A percentile compares a stretch with the other conserved stretches of the same genome.
Conservation (phyloP, 35 echinoderm and acorn worm genomes). For the Heliocidaris tuberculata region DNA sequence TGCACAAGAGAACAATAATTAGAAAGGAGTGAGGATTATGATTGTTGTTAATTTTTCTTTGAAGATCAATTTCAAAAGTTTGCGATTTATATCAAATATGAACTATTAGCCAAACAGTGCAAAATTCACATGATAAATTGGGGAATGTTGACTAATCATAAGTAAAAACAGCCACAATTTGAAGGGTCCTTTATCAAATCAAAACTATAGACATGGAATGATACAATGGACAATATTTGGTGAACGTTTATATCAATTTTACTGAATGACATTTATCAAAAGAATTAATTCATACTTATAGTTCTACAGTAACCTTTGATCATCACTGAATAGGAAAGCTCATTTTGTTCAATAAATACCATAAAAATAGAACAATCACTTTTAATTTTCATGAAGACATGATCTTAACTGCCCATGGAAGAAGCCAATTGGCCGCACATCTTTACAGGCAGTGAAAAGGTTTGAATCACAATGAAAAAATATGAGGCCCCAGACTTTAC, state of each 20-base stretch:
- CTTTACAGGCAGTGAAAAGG: neutral
- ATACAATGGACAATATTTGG: neutral
- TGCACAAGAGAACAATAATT: neutral
- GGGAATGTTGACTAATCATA: neutral
- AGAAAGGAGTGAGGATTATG: neutral
- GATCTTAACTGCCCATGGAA: neutral
- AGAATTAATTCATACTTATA: neutral
- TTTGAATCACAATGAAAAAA: constrained; percentile 4
- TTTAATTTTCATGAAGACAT: neutral
- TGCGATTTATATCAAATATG: neutral
- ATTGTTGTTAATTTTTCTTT: neutral
- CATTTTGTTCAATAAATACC: constrained; percentile 42
- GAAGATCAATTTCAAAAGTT: neutral
- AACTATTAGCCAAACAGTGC: neutral
- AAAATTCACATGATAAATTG: neutral
- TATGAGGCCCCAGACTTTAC: constrained; percentile 25
- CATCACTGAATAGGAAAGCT: constrained; percentile 12
- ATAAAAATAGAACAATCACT: constrained; percentile 23
- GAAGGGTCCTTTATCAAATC: neutral
- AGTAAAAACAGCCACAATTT: neutral
- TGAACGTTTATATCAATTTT: neutral
- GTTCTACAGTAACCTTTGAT: neutral
- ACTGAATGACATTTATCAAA: neutral
- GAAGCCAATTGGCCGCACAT: neutral
- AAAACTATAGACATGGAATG: neutral